These are phyloP conservation scores for Microplitis mediator DNA, from an alignment of 1,140 invertebrate genomes.

Conservation along the genomic window DNA sequence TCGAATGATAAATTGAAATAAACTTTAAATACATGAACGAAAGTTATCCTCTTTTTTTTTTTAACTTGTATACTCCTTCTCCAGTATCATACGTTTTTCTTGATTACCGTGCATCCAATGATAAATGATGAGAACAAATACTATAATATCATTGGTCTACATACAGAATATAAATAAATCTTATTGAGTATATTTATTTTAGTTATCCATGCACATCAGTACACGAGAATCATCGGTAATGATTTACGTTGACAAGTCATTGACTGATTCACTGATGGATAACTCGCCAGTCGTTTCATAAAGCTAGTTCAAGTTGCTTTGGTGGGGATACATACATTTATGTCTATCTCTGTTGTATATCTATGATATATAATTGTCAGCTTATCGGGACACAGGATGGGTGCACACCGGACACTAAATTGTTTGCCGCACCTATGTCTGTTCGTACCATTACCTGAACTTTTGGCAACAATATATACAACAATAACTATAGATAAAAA, in stretches of 20 bases:
- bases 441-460: background rate
- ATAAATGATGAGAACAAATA: background rate
- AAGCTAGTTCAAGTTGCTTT: background rate
- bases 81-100: background rate
- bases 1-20: background rate
- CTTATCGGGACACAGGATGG: constrained; percentile 9
- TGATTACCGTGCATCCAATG: constrained; percentile 11
- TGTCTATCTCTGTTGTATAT: background rate
- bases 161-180: background rate
- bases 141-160: constrained; percentile 22
- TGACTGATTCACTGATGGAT: constrained; percentile 23
- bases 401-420: constrained; percentile 7
- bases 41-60: background rate
- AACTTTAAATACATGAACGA: constrained; percentile 14
- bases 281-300: background rate
- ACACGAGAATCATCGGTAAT: background rate
- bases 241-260: constrained; percentile 15
- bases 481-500: too few relatives aligned
- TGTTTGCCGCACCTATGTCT: background rate
- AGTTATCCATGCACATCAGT: background rate
- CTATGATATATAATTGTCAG: background rate
- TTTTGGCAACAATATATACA: background rate
- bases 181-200: background rate
- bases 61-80: constrained; percentile 6
- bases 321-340: constrained; percentile 5